phyloP scores from a whole-genome alignment of 1,140 invertebrate genomes.

The Drosophila azteca region DNA sequence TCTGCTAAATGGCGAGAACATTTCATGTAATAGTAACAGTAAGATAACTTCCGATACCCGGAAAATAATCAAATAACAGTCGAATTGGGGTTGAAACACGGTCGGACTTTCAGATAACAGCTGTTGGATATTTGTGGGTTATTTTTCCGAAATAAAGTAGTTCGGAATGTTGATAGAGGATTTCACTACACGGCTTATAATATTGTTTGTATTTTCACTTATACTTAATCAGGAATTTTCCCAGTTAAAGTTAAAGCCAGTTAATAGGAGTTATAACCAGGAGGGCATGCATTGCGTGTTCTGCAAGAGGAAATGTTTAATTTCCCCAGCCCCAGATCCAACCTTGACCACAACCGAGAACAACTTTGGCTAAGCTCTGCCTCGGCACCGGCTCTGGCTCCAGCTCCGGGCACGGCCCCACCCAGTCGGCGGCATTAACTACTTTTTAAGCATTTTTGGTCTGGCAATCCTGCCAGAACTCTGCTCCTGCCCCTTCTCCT shows the following conservation, averaged over 20 bases:
- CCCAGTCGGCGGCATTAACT: constrained; percentile 33
- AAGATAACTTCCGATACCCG: not conserved
- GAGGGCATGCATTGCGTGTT: too few species aligned
- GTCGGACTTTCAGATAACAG: not conserved
- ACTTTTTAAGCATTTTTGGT: constrained; percentile 46
- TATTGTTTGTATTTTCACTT: too few species aligned
- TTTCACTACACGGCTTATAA: too few species aligned
- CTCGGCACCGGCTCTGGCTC: not conserved
- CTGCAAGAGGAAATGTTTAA: not conserved
- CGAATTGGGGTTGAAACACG: constrained; percentile 12
- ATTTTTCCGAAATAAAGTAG: too few species aligned
- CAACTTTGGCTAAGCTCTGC: constrained; percentile 24
- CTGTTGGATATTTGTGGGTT: too few species aligned
- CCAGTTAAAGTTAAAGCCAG: not conserved
- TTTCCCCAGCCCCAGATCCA: not conserved
- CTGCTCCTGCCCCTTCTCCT: not conserved
- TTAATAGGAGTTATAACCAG: not conserved
- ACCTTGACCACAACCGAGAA: not conserved
- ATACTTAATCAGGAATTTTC: not conserved
- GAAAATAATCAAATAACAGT: constrained; percentile 1
- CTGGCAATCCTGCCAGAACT: not conserved
- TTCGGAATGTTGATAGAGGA: too few species aligned
- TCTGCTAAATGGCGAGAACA: too few species aligned
- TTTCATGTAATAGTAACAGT: not conserved
- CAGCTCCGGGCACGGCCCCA: not conserved